A percentile compares a stretch with the other conserved stretches of the same genome.
Evolutionary conservation across 2,797 vertebrate species (phyloP).

Genomic region (Tamandua tetradactyla): DNA sequence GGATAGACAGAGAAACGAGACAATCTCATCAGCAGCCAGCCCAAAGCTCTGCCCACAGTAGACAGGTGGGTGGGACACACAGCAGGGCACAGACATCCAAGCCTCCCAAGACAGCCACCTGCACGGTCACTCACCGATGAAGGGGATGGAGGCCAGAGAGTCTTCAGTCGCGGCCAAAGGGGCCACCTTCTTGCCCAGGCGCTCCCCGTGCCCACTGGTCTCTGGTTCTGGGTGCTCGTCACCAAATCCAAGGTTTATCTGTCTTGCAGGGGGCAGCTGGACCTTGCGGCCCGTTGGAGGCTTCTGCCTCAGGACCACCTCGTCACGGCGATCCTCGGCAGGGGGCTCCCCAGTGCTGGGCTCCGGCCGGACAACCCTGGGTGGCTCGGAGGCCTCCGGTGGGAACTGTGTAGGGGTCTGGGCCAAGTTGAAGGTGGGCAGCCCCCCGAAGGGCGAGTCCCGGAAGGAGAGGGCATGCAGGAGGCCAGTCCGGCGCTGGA

Average conservation of each 20-base stretch:
- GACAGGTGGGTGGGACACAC: not conserved
- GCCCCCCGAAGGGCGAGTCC: slow-evolving; percentile 93
- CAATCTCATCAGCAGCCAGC: not conserved
- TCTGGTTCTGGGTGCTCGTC: slow-evolving; percentile 89
- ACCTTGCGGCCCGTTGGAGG: slow-evolving; percentile 93
- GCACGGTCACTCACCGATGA: slow-evolving; percentile 92
- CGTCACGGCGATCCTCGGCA: slow-evolving; percentile 85
- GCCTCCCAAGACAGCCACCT: not conserved
- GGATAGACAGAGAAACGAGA: not conserved
- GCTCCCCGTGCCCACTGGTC: slow-evolving; percentile 80
- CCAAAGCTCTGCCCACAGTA: not conserved
- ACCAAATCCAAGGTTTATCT: slow-evolving; percentile 91
- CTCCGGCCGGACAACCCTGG: slow-evolving; percentile 87
- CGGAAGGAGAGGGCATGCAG: slow-evolving; percentile 95
- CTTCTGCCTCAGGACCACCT: slow-evolving; percentile 95
- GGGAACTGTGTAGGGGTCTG: slow-evolving; percentile 69
- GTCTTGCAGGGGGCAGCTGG: slow-evolving; percentile 85
- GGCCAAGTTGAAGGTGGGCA: slow-evolving; percentile 86
- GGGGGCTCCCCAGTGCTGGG: slow-evolving; percentile 76
- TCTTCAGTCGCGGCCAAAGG: slow-evolving; percentile 92
- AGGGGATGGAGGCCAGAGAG: slow-evolving; percentile 97
- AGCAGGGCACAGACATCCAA: not conserved
- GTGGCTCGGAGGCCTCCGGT: slow-evolving; percentile 57
- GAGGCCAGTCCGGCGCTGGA: slow-evolving; percentile 95
- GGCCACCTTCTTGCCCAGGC: slow-evolving; percentile 88